Evolutionary conservation across 2,888 invertebrate genomes (phyloP), one percentile per base, ranked within the genome.

Genomic region (Chloroclysta siterata): DNA sequence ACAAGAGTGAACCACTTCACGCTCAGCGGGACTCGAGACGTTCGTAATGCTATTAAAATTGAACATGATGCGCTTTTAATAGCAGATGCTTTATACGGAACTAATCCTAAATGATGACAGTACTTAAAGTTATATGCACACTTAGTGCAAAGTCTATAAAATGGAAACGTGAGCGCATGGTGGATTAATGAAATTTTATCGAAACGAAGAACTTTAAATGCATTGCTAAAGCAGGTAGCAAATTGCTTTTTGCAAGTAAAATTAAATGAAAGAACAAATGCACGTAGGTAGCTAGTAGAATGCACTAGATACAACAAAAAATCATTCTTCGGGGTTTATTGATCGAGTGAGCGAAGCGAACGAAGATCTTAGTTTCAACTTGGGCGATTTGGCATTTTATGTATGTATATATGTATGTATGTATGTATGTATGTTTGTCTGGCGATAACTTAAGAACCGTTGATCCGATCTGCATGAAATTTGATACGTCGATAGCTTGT

Each of bases 61-160:
- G 72, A 80, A 78, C 77, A 77, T 77, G 65, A 81, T 80, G 78
- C 69, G 71, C 74, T 73, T 79, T 80, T 82, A 77, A 82, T 78
- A 74, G 70, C 73, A 59, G 65, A 60, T 73, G 70, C 75, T 83
- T 80, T 76, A 77, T 75, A 75, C 62, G 68, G 77, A 80, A 78
- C 76, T 80, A 79, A 83, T 83, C 77, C 77, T 71, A 70, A 78
- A 74, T 76, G 72, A 80, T 72, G 74, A 78, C 68, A 73, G 72
- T 63, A 62, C 74, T 80, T 64, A 63, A 72, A 64, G 69, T 74
- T 68, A 52, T 67, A 65, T 56, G 66, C 77, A 74, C 75, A 75
- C 70, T 82, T 67, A 65, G 68, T 70, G 69, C 74, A 75, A 71
- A 57, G 60, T 14, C 53, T 47, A 55, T 70, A 64, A 71, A 68